Base-by-base conservation (phyloP, 2,113 vertebrate species). In the Lagenorhynchus albirostris region DNA sequence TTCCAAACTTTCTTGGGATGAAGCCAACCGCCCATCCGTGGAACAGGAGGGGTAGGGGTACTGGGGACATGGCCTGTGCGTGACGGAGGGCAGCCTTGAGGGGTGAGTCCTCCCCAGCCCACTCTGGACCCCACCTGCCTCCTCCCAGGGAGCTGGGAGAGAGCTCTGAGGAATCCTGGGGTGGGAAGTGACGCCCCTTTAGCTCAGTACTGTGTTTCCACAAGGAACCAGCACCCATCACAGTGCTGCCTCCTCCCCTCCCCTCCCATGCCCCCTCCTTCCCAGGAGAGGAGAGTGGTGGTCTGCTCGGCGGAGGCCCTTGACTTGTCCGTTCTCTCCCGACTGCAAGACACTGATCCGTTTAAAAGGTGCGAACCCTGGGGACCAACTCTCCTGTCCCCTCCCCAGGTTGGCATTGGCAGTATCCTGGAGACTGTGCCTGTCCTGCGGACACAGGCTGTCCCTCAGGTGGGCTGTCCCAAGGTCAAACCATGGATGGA, bases 241-340 rank as follows among this genome's bases (percentile, higher is more conserved):
- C 8, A 7, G 67, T 10, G 55, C 13, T 1, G 2, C 0, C 4
- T 10, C 10, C 8, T 58, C 81, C 44, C 71, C 12, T n/a, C 91
- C 29, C 79, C 79, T 29, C 8, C 18, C 23, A 15, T 1, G 26
- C 17, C 8, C 55, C 25, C 8, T 47, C 23, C 62, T 18, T 70
- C 50, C 86, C 38, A 12, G 85, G 25, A 50, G 79, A 58, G 20
- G 14, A 71, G 33, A 26, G 33, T 53, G 33, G 20, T 0, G 3
- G 71, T 29, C 82, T 47, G 79, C 11, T 2, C 0, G 0, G 3
- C 1, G 6, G 25, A 23, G 8, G 76, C 17, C 18, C 6, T 11
- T 33, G 55, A 60, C 53, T 31, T 14, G 65, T 50, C 65, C 21
- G 0, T 25, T 31, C 33, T 63, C 18, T 36, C 33, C 21, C 5